Conservation (phyloP, 2,797 vertebrate species). For the Halcyon badia region DNA sequence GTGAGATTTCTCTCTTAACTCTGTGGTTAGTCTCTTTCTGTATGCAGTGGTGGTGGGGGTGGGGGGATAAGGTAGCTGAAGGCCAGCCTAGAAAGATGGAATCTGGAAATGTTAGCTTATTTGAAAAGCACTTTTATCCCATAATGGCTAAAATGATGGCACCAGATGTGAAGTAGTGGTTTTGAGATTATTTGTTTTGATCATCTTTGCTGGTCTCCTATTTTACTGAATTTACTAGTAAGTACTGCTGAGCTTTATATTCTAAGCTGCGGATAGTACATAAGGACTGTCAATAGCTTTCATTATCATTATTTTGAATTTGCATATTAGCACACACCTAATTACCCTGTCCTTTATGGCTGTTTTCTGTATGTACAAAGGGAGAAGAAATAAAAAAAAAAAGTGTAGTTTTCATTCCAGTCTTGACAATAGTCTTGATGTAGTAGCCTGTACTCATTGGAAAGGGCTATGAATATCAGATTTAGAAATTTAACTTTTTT, state of each 20-base stretch:
- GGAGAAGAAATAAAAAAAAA: background rate
- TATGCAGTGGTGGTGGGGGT: background rate
- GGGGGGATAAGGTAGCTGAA: background rate
- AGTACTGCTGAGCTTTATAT: conserved; percentile 26
- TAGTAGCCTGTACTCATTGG: background rate
- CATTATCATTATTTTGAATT: conserved; percentile 19
- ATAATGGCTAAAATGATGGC: background rate
- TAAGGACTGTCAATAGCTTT: background rate
- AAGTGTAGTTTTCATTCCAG: background rate
- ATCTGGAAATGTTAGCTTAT: conserved; percentile 27
- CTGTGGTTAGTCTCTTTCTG: background rate
- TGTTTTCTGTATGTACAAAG: background rate
- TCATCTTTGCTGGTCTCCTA: conserved; percentile 18
- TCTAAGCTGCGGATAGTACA: background rate
- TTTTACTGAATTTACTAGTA: background rate
- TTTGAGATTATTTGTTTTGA: conserved; percentile 58
- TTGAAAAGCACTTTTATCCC: conserved; percentile 16
- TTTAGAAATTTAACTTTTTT: conserved; percentile 27
- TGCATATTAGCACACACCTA: background rate
- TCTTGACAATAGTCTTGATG: background rate
- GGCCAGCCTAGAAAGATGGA: background rate
- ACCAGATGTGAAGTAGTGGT: conserved; percentile 22
- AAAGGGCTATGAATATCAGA: background rate
- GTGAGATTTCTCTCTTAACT: background rate
- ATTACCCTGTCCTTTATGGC: background rate